Evolutionary conservation across 2,113 vertebrate species (phyloP), one percentile per base, ranked within the genome.

Genomic region (Serilophus lunatus): DNA sequence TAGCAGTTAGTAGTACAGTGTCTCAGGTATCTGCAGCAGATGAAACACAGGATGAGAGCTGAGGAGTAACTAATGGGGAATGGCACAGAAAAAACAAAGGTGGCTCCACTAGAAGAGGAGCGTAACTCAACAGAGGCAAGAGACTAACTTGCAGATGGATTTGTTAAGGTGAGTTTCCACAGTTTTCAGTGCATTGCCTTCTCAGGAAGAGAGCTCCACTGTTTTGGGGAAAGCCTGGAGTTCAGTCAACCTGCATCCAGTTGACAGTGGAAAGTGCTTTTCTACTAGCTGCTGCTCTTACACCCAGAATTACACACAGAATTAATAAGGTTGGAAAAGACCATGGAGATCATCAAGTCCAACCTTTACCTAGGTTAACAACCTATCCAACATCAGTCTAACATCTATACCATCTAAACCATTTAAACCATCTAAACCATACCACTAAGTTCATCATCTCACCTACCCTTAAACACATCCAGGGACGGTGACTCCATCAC

Each of bases 181-280:
- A 2, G 0, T 36, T 70, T 36, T 57, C 54, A 29, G 4, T 29
- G 47, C 0, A 2, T 15, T 36, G 7, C 13, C 36, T 68, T 15
- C 42, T 8, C 42, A 77, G 6, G 29, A 6, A 75, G 20, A 64
- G 33, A 35, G 5, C 9, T 86, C 10, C 40, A 17, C 2, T 0
- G 0, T 24, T 25, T 9, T 40, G 18, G 7, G 18, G 22, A 49
- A 53, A 47, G 17, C 25, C 9, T 40, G 23, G 16, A 6, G 1
- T 28, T 84, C 22, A 66, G 35, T 23, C 14, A 40, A 56, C 22
- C 6, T 64, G 17, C 1, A 1, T 20, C 33, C 17, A 12, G 6
- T 36, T 44, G 7, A 22, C 29, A 80, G 28, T 18, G 17, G 7
- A 3, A 51, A 74, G 25, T 31, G 40, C 28, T 72, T 75, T 56